Evolutionary conservation across 2,888 invertebrate species (phyloP), one percentile per base, ranked within the genome.

Genomic region (Drosophila anomalata): DNA sequence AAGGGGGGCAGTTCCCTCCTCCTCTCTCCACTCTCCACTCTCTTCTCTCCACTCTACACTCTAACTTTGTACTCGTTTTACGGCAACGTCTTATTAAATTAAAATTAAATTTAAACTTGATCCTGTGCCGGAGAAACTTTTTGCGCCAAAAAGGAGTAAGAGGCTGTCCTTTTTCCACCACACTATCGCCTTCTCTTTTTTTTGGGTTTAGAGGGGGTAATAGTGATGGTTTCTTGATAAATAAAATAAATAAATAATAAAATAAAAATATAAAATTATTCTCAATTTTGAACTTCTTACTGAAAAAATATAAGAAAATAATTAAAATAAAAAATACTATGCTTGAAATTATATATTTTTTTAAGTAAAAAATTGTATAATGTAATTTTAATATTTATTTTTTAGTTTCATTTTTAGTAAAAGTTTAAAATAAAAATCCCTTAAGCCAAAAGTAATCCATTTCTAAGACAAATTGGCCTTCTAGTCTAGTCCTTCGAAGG

Each of bases 71-170:
- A 29, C 29, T 36, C 36, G 14, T n/a, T 14, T 7, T 29, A 29
- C 29, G 41, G 44, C 73, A 47, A 39, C 63, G 55, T 76, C 68
- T 76, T 76, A 87, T 87, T 82, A 79, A 82, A 87, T 87, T 81
- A 78, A 82, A 80, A 78, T 78, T 55, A 81, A 85, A 78, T 82
- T 87, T 78, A 85, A 87, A 85, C 82, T 81, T 85, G 88, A 81
- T 87, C 82, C 75, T 69, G 63, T 48, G 63, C 58, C 17, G 61
- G 48, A 41, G 31, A 63, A 63, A 62, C 22, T 62, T 62, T 63
- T 52, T 33, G 50, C 33, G 29, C 52, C 67, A 20, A 53, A 53
- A 65, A 31, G 42, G 36, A 68, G 17, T 63, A 7, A 61, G 48
- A 20, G 44, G 20, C 29, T 44, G 20, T 12, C 11, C 55, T 14